A percentile compares a stretch with the other conserved stretches of the same genome.
These are phyloP conservation scores for Microtus agrestis DNA, from an alignment of 2,797 vertebrate genomes.

Conservation along the genomic window DNA sequence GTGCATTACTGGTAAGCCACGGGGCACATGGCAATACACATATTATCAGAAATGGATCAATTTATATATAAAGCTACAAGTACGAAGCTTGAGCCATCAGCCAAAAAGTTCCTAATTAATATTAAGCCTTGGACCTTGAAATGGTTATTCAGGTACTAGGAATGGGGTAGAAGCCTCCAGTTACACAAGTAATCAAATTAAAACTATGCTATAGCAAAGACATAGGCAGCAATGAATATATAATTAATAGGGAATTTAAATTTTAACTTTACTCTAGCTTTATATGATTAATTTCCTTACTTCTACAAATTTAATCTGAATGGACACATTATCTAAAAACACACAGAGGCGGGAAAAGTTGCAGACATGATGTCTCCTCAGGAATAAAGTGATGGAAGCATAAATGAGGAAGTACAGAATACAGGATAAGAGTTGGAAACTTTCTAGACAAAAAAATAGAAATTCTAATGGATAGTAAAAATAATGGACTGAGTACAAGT, in stretches of 20 bases:
- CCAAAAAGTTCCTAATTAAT: no score
- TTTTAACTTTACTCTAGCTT: slow-evolving; percentile 4
- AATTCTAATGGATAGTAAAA: slow-evolving; percentile 63
- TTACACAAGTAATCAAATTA: not conserved
- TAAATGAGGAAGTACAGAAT: slow-evolving; percentile 28
- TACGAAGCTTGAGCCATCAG: no score
- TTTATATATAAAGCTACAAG: no score
- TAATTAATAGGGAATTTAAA: slow-evolving; percentile 32
- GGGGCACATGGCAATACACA: no score
- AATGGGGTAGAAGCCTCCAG: no score
- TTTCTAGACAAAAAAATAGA: slow-evolving; percentile 37
- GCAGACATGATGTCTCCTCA: slow-evolving; percentile 22
- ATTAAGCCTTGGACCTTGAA: no score
- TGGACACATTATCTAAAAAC: not conserved
- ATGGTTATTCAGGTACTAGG: no score
- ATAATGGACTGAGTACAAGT: slow-evolving; percentile 37
- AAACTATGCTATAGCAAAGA: not conserved
- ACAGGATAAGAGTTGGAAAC: slow-evolving; percentile 29
- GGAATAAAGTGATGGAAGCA: slow-evolving; percentile 1
- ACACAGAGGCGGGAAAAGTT: slow-evolving; percentile 8
- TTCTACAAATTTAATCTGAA: slow-evolving; percentile 5
- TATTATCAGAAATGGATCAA: no score
- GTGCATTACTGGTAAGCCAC: no score
- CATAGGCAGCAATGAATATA: not conserved
- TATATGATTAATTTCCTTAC: not conserved